Evolutionary conservation across 2,797 vertebrate genomes (phyloP).

Genomic region (Syngnathus rostellatus): DNA sequence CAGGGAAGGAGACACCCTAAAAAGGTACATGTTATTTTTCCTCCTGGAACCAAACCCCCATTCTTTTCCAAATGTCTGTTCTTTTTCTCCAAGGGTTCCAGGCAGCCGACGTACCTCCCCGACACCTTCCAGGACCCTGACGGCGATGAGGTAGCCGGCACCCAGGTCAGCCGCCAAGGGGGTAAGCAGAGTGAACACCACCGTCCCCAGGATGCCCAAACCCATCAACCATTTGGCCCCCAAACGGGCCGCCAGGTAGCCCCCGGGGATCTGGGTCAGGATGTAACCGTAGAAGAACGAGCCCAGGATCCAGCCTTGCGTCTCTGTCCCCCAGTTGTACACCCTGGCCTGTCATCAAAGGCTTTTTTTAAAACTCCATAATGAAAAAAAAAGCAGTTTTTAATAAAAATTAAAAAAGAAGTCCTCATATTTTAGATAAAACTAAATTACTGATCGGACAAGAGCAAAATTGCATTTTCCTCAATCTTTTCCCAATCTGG

Average conservation of each 20-base stretch:
- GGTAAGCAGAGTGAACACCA: constrained; percentile 85
- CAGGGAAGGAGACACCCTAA: constrained; percentile 92
- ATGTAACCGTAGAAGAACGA: constrained; percentile 99
- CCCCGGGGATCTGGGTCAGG: constrained; percentile 91
- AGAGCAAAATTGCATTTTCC: too few relatives aligned
- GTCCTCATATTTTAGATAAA: too few relatives aligned
- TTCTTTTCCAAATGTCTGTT: not conserved
- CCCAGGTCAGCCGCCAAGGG: constrained; percentile 86
- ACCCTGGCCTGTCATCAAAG: constrained; percentile 70
- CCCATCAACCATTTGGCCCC: constrained; percentile 89
- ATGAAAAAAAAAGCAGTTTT: not conserved
- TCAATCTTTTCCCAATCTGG: too few relatives aligned
- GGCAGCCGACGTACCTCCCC: constrained; percentile 81
- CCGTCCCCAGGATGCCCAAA: constrained; percentile 81
- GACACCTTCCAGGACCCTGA: constrained; percentile 85
- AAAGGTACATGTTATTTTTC: not conserved
- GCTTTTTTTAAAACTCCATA: not conserved
- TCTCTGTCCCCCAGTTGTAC: constrained; percentile 88
- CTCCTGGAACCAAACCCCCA: too few relatives aligned
- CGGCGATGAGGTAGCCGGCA: constrained; percentile 78
- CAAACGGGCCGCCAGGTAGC: constrained; percentile 80
- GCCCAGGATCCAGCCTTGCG: constrained; percentile 95
- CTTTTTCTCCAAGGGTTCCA: not conserved
- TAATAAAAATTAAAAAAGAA: too few relatives aligned
- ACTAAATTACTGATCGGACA: too few relatives aligned